Conservation (phyloP, 2,888 invertebrate species). For the Proisotoma minuta region DNA sequence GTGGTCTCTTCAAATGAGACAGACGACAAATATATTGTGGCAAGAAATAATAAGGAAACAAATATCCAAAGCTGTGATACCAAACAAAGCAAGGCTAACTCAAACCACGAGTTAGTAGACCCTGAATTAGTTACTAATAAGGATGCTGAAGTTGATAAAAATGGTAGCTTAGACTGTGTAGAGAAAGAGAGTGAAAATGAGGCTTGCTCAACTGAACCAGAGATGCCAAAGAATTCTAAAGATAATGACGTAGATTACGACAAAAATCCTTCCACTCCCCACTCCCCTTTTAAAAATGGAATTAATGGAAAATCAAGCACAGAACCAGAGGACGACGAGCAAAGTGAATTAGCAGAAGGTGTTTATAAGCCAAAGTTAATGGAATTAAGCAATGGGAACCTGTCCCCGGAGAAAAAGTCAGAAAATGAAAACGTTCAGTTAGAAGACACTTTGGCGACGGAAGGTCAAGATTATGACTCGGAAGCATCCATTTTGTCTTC, state of each 20-base stretch:
- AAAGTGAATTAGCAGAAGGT: background rate
- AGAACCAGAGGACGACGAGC: conserved; percentile 30
- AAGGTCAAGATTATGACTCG: background rate
- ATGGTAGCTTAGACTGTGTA: background rate
- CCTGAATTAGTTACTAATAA: conserved; percentile 17
- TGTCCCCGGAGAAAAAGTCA: conserved; percentile 15
- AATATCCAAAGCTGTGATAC: conserved; percentile 23
- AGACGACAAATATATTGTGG: background rate
- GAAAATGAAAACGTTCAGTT: conserved; percentile 13
- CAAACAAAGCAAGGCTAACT: conserved; percentile 7
- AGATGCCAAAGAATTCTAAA: conserved; percentile 25
- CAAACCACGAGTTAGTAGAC: background rate
- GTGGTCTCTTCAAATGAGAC: background rate
- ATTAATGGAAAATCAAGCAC: conserved; percentile 45
- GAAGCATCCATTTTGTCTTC: conserved; percentile 6
- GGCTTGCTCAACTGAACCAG: conserved; percentile 44
- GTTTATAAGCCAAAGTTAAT: background rate
- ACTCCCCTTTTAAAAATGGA: conserved; percentile 36
- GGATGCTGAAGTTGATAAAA: conserved; percentile 17
- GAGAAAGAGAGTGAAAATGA: conserved; percentile 25
- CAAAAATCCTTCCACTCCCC: conserved; percentile 10
- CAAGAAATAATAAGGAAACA: conserved; percentile 10
- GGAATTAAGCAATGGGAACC: conserved; percentile 4
- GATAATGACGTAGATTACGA: conserved; percentile 22
- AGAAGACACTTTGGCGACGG: conserved; percentile 4